A percentile compares a stretch with the other conserved stretches of the same genome.
These are phyloP conservation scores for Odocoileus virginianus DNA, from an alignment of 2,113 vertebrate genomes.

Conservation along the genomic window DNA sequence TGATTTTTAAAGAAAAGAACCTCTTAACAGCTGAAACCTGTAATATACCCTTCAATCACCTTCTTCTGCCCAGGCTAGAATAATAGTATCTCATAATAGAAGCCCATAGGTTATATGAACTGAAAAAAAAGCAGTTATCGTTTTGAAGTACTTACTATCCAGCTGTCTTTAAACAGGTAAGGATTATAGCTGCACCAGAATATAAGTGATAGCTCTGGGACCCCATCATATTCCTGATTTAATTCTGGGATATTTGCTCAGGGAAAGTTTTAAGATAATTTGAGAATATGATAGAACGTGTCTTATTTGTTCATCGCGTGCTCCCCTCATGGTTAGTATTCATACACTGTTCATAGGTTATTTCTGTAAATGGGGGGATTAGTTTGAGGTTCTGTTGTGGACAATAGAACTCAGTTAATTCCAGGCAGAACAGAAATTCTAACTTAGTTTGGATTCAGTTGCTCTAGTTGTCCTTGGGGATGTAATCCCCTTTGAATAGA, in stretches of 20 bases:
- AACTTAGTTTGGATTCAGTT: not conserved
- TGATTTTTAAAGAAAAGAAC: slow-evolving; percentile 38
- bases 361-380: slow-evolving; percentile 58
- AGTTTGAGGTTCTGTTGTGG: slow-evolving; percentile 43
- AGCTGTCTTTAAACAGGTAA: not conserved
- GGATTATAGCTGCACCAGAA: not conserved
- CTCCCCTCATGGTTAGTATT: slow-evolving; percentile 25
- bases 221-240: not conserved
- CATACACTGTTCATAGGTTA: not conserved
- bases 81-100: not conserved
- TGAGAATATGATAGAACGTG: not conserved
- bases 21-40: not conserved
- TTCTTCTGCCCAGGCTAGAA: not conserved
- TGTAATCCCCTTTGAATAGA: not conserved
- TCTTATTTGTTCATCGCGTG: not conserved
- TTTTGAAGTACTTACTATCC: not conserved
- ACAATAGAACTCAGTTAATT: slow-evolving; percentile 43
- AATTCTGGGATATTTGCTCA: not conserved
- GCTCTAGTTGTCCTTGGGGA: slow-evolving; percentile 8
- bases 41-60: slow-evolving; percentile 11
- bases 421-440: not conserved
- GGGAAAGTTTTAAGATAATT: not conserved
- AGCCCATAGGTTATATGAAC: not conserved
- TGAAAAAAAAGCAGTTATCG: not conserved
- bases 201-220: not conserved